Conservation (phyloP, 2,113 vertebrate genomes). For the Setophaga petechia region DNA sequence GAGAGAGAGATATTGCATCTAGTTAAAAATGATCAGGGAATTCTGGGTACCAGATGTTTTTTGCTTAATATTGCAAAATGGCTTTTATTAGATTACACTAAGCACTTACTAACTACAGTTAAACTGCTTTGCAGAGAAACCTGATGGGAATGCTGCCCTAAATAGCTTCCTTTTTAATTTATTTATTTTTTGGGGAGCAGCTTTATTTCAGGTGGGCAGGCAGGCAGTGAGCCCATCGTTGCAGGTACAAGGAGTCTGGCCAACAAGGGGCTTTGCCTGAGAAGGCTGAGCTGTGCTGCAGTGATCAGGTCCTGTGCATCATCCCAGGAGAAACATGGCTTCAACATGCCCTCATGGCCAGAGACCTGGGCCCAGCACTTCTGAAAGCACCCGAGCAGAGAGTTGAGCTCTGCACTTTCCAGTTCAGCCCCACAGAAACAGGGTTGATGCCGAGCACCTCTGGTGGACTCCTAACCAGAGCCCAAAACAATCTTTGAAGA, state of each 20-base stretch:
- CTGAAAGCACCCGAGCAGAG: neutral
- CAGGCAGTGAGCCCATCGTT: accelerated
- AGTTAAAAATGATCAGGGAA: conserved; percentile 87
- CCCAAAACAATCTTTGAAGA: neutral
- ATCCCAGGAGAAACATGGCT: accelerated
- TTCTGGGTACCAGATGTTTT: conserved; percentile 90
- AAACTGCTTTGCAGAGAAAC: conserved; percentile 82
- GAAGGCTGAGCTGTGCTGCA: accelerated
- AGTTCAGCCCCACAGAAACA: conserved; percentile 29
- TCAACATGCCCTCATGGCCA: neutral
- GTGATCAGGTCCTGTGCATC: neutral
- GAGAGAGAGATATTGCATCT: conserved; percentile 80
- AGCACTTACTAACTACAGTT: conserved; percentile 87
- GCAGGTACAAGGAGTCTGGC: accelerated
- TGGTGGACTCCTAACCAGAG: neutral
- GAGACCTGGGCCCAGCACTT: neutral
- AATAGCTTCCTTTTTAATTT: conserved; percentile 71
- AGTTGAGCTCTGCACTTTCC: conserved; percentile 43
- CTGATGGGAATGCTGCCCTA: conserved; percentile 80
- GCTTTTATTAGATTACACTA: conserved; percentile 88
- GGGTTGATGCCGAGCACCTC: neutral
- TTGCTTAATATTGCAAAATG: conserved; percentile 88
- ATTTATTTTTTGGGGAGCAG: conserved; percentile 19
- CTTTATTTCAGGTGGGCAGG: neutral
- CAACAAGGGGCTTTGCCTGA: accelerated